These are phyloP conservation scores for Cryptoprocta ferox DNA, from an alignment of 2,797 vertebrate genomes.

Conservation along the genomic window DNA sequence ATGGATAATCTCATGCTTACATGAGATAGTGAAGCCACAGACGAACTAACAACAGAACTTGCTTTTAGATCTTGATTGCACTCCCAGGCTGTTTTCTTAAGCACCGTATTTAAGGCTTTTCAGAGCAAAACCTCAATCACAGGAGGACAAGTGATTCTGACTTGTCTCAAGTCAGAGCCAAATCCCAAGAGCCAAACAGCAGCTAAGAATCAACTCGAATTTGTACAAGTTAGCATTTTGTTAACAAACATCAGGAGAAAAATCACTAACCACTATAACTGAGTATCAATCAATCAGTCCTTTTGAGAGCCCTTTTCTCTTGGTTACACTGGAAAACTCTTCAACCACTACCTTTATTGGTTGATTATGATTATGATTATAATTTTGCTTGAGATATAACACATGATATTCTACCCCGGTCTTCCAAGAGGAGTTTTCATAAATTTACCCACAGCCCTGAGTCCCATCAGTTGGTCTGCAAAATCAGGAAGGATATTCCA, in stretches of 20 bases:
- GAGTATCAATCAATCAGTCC: not conserved
- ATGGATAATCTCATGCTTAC: not conserved
- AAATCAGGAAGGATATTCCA: not conserved
- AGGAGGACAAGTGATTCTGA: not conserved
- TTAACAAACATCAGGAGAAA: not conserved
- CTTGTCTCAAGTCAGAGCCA: too few relatives aligned
- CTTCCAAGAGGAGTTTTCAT: not conserved
- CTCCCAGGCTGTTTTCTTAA: not conserved
- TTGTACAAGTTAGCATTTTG: not conserved
- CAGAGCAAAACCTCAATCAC: not conserved
- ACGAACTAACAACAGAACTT: not conserved
- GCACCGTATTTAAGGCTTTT: not conserved
- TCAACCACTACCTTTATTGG: not conserved
- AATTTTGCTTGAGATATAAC: not conserved
- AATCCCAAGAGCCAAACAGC: not conserved
- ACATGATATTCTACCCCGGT: not conserved
- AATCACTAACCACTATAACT: not conserved
- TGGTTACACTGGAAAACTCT: not conserved
- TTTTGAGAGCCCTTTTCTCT: not conserved
- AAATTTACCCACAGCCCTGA: not conserved
- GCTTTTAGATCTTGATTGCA: too few relatives aligned
- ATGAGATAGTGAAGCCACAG: not conserved
- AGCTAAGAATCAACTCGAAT: not conserved
- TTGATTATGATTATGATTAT: not conserved
- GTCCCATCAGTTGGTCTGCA: not conserved